Base-by-base conservation (phyloP, 2,888 invertebrate genomes). In the Nipponacmea schrenckii region DNA sequence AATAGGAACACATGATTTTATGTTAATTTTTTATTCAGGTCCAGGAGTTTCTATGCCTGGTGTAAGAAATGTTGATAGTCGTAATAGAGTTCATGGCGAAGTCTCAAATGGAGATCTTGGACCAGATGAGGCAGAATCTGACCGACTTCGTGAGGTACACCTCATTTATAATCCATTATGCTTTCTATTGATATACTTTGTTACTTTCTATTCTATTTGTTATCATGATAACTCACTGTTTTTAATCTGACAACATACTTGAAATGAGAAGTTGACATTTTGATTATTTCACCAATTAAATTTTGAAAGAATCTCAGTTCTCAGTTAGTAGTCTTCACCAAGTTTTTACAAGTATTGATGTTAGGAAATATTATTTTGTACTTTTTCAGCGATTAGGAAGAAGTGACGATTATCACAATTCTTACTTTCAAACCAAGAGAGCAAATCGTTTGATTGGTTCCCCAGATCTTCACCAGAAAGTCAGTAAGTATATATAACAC, bases 391-490 rank as follows among this genome's bases (percentile, higher is more conserved):
- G 91, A 87, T 86, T 92, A 63, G 91, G 91, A 79, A 87, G 89
- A 72, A 90, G 77, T 45, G 78, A 84, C 12, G 83, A 85, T 72
- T 92, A 93, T 72, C 92, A 93, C 0, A 92, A 92, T 66, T 93
- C 91, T 80, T 94, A 94, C 86, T 94, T 94, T 89, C 93, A 93
- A 82, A 92, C 93, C 17, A 91, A 91, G 85, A 88, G 93, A 80
- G 92, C 92, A 26, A 90, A 91, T 67, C 91, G 93, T 81, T 88
- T 93, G 46, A 88, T 93, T 4, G 71, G 73, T 45, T 74, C 77
- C 26, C 64, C 26, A 56, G 82, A 83, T 48, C 80, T 81, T 17
- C 31, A 81, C 31, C 77, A 76, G 39, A 82, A 79, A 79, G 77
- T 82, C 74, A 83, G 81, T 83, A 74, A 78, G 84, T 79, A 44